Percentiles rank a stretch among this genome's conserved stretches.
phyloP scores from a whole-genome alignment of 1,140 invertebrate genomes.

The Hydropsyche tenuis region DNA sequence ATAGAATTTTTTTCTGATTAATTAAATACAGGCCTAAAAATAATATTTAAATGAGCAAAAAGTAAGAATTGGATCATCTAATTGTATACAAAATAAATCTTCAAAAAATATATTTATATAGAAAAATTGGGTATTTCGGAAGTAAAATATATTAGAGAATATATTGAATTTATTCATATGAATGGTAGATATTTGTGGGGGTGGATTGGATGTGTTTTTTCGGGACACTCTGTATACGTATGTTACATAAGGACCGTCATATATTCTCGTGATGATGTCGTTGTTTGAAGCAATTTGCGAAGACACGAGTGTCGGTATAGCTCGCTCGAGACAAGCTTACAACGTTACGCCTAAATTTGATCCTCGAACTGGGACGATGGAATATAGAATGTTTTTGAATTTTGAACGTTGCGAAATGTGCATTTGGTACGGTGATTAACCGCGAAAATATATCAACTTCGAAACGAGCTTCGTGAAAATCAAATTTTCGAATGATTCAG shows the following conservation, averaged over 20 bases:
- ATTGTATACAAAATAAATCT: background rate
- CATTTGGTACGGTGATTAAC: background rate
- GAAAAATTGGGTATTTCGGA: too few relatives aligned
- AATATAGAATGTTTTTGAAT: too few relatives aligned
- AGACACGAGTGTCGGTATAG: background rate
- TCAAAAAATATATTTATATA: background rate
- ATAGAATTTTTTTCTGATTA: too few relatives aligned
- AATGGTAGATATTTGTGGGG: too few relatives aligned
- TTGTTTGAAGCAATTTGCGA: constrained; percentile 24
- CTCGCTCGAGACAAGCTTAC: background rate
- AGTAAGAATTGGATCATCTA: too few relatives aligned
- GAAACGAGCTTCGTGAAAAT: background rate
- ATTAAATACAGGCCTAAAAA: too few relatives aligned
- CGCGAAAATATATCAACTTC: background rate
- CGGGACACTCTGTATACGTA: background rate
- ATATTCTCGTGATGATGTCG: constrained; percentile 14
- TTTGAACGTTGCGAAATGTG: background rate
- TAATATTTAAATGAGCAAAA: too few relatives aligned
- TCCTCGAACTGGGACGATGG: background rate
- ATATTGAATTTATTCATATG: too few relatives aligned
- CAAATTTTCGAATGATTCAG: background rate
- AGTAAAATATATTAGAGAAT: too few relatives aligned
- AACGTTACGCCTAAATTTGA: constrained; percentile 27
- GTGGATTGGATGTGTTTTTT: background rate
- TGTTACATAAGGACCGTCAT: too few relatives aligned